Conservation (phyloP, 2,113 vertebrate genomes). For the Ptyas mucosa region DNA sequence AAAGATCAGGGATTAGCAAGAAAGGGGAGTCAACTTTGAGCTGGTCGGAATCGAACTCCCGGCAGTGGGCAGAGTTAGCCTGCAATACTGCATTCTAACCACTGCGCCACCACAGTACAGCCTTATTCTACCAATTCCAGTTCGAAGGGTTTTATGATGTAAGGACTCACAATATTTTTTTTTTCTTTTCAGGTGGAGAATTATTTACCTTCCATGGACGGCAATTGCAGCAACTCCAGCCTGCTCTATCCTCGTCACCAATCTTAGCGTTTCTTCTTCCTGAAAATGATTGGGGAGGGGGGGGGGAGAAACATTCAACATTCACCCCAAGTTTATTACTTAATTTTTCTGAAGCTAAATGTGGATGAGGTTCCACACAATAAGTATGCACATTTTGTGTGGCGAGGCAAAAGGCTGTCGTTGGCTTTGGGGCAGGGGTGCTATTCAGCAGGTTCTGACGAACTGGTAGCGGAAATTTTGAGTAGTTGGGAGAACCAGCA, state of each 20-base stretch:
- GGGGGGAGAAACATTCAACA: background rate
- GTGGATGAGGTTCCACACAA: background rate
- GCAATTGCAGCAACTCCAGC: constrained; percentile 90
- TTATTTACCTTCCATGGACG: constrained; percentile 89
- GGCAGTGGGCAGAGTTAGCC: background rate
- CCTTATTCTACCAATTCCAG: background rate
- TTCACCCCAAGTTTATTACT: background rate
- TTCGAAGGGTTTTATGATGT: background rate
- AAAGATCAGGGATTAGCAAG: constrained; percentile 13
- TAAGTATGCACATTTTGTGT: background rate
- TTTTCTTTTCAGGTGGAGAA: background rate
- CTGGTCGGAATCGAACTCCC: background rate
- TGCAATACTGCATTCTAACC: background rate
- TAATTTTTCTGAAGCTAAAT: background rate
- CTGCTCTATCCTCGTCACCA: constrained; percentile 87
- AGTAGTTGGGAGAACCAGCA: too few species aligned
- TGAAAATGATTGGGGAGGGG: constrained; percentile 46
- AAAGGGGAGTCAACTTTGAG: background rate
- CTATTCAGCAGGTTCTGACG: too few species aligned
- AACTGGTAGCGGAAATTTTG: too few species aligned
- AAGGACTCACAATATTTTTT: too few species aligned
- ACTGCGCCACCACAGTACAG: background rate
- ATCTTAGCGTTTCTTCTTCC: constrained; percentile 84
- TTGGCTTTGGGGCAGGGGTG: background rate
- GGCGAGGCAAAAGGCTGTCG: background rate